Percentiles rank a stretch among this genome's conserved stretches.
Evolutionary conservation across 1,140 invertebrate species (phyloP).

Genomic region (Calycopis cecrops): DNA sequence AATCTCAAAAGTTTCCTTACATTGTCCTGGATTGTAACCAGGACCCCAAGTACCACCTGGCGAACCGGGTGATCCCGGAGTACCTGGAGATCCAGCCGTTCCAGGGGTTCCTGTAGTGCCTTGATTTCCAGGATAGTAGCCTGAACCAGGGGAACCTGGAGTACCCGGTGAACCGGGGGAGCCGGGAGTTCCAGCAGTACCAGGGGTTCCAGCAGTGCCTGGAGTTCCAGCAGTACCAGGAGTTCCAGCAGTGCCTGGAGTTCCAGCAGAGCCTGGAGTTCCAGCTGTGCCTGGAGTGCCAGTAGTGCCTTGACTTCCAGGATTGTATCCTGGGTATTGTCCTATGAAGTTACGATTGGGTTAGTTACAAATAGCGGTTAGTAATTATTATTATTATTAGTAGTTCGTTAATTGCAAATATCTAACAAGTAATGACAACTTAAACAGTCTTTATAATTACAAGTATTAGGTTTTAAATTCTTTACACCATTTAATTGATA

Average conservation of each 20-base stretch:
- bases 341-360: not conserved
- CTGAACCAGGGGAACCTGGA: not conserved
- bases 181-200: slow-evolving; percentile 28
- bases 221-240: no score
- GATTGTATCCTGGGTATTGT: no score
- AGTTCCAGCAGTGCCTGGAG: no score
- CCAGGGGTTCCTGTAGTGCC: slow-evolving; percentile 25
- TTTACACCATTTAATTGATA: no score
- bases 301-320: slow-evolving; percentile 7
- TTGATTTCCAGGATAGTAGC: not conserved
- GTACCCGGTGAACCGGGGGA: slow-evolving; percentile 21
- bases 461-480: no score
- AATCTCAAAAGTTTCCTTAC: slow-evolving; percentile 20
- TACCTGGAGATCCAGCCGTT: slow-evolving; percentile 18
- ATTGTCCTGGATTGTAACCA: slow-evolving; percentile 23
- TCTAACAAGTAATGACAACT: no score
- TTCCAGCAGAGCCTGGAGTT: slow-evolving; percentile 23
- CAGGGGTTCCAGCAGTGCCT: no score
- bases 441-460: no score
- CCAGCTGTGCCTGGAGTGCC: slow-evolving; percentile 13
- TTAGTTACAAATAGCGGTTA: no score
- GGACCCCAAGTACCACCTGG: slow-evolving; percentile 30
- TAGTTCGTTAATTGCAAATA: no score
- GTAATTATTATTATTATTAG: no score
- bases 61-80: slow-evolving; percentile 26